Conservation (phyloP, 2,888 invertebrate genomes). For the Therioaphis trifolii region DNA sequence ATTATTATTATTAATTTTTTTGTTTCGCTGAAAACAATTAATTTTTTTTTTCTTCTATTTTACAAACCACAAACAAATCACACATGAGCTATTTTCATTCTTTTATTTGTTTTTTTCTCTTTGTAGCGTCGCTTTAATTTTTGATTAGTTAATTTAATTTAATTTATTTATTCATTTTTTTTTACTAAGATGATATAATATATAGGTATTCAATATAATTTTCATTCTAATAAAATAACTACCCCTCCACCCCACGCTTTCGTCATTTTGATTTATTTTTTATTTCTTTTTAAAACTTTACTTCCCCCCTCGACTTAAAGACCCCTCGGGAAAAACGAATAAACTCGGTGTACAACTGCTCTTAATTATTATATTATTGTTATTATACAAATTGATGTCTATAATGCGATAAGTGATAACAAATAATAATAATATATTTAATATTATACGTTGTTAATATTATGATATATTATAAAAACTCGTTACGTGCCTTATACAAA, state of each 20-base stretch:
- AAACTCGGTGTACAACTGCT: too few species aligned
- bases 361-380: too few species aligned
- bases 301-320: not conserved
- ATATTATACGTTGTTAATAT: not conserved
- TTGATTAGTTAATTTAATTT: not conserved
- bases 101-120: not conserved
- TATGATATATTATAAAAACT: conserved; percentile 32
- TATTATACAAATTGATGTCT: too few species aligned
- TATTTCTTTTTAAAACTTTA: not conserved
- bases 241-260: not conserved
- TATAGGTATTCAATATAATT: not conserved
- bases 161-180: not conserved
- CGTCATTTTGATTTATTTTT: not conserved
- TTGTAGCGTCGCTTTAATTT: not conserved
- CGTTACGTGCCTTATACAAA: conserved; percentile 44
- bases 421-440: not conserved
- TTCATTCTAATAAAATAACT: not conserved
- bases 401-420: too few species aligned
- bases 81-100: not conserved
- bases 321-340: too few species aligned
- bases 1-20: not conserved
- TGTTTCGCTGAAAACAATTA: not conserved
- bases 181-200: not conserved
- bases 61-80: not conserved
- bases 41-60: not conserved